Base-by-base conservation (phyloP, 2,113 vertebrate genomes). In the Melozone crissalis region DNA sequence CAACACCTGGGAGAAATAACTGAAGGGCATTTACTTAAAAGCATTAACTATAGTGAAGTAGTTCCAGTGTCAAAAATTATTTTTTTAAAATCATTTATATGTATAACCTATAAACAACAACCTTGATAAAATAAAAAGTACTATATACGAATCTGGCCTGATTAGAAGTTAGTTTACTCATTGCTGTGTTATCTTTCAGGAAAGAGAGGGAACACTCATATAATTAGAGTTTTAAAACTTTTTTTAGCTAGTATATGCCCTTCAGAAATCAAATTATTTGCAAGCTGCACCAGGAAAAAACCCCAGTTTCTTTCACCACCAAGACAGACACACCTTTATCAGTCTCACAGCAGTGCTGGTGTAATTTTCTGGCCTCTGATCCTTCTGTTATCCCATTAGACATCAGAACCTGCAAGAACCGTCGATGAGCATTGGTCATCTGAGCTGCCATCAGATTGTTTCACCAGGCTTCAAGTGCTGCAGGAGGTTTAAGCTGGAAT, bases 331-430 rank as follows among this genome's bases (percentile, higher is more conserved):
- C 31, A 99, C 99, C 96, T 84, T 98, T 97, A 43, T 98, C 98
- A 24, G 95, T 97, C 76, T 98, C 97, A 87, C 99, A 99, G 90
- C 98, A 99, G 57, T 95, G 94, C 19, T 82, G 97, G 85, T 98
- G 97, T 41, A 99, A 69, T 8, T 87, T 94, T 67, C 51, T 96
- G 1, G 98, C 97, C 5, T 96, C 97, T 8, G 96, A 90, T 7
- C 97, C 98, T 77, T 99, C 98, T 35, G 98, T 94, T 72, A 99
- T 98, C 3, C 99, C 98, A 3, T 95, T 98, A 23, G 96, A 97
- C 99, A 99, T 99, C 89, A 99, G 95, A 59, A 98, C 87, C 81
- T 99, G 99, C 7, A 99, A 95, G 92, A 99, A 99, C 22, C 98
- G 97, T 10, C 98, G 98, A 54, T 99, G 99, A 76, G 98, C 97